phyloP scores from a whole-genome alignment of 1,140 invertebrate genomes.

The Calliphora vicina region DNA sequence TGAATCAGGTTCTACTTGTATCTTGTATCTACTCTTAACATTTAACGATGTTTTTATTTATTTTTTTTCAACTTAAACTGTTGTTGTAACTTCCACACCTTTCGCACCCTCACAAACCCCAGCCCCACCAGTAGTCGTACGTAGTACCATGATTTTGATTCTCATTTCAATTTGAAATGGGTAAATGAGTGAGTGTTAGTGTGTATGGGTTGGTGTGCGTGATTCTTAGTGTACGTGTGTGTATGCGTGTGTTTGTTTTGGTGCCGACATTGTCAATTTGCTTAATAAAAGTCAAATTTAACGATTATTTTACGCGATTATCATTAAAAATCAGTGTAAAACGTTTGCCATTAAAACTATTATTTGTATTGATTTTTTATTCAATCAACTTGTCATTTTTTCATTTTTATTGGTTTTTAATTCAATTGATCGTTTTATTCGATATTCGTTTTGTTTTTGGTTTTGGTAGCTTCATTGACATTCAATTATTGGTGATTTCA shows the following conservation, averaged over 20 bases:
- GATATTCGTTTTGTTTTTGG: background rate
- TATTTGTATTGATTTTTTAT: conserved; percentile 38
- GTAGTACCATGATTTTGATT: background rate
- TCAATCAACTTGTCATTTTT: conserved; percentile 35
- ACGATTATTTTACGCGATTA: conserved; percentile 40
- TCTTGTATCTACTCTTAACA: background rate
- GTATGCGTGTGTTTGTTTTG: background rate
- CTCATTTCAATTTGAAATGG: background rate
- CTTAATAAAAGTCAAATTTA: conserved; percentile 38
- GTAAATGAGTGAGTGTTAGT: background rate
- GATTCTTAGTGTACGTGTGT: too few species aligned
- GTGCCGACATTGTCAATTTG: conserved; percentile 14
- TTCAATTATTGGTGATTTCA: background rate
- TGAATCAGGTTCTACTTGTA: conserved; percentile 10
- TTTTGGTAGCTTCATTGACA: background rate
- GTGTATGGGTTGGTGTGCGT: background rate
- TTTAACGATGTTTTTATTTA: background rate
- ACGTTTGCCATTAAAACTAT: conserved; percentile 36
- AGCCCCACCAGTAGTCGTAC: background rate
- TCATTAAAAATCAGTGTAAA: conserved; percentile 34
- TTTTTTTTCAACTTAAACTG: background rate
- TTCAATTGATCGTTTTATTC: conserved; percentile 8
- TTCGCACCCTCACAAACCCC: background rate
- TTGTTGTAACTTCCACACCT: background rate
- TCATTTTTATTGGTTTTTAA: conserved; percentile 23